These are phyloP conservation scores for Trissonchulus latispiculum DNA, from an alignment of 2,888 invertebrate species.

Conservation along the genomic window DNA sequence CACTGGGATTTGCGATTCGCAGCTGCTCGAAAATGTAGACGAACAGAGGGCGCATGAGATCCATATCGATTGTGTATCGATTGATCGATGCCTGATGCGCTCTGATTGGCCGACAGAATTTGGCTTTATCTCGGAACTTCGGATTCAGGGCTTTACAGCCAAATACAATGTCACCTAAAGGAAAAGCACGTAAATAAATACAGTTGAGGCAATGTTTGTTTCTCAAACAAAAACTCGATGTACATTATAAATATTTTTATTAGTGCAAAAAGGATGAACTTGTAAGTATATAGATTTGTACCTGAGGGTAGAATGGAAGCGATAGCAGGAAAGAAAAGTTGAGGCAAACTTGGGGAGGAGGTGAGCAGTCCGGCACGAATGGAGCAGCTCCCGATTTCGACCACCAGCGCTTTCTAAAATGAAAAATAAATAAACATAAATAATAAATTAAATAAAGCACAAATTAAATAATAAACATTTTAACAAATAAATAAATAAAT, in stretches of 20 bases:
- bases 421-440: constrained; percentile 27
- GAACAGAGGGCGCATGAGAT: constrained; percentile 49
- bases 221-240: too few relatives aligned
- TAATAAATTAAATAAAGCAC: too few relatives aligned
- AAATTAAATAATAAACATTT: too few relatives aligned
- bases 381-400: constrained; percentile 54
- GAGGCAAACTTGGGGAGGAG: constrained; percentile 49
- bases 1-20: constrained; percentile 36
- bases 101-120: constrained; percentile 46
- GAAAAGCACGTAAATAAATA: too few relatives aligned
- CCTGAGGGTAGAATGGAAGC: constrained; percentile 32
- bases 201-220: too few relatives aligned
- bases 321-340: constrained; percentile 53
- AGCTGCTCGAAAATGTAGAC: constrained; percentile 51
- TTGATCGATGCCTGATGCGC: constrained; percentile 50
- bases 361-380: constrained; percentile 52
- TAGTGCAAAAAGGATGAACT: too few relatives aligned
- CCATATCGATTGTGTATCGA: constrained; percentile 47
- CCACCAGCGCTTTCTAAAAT: constrained; percentile 49
- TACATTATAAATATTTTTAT: too few relatives aligned
- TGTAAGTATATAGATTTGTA: too few relatives aligned
- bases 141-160: constrained; percentile 49
- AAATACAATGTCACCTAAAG: constrained; percentile 38
- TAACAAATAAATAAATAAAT: too few relatives aligned
- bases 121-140: constrained; percentile 44